These are phyloP conservation scores for Drosophila equinoxialis DNA, from an alignment of 1,140 invertebrate genomes.

Conservation along the genomic window DNA sequence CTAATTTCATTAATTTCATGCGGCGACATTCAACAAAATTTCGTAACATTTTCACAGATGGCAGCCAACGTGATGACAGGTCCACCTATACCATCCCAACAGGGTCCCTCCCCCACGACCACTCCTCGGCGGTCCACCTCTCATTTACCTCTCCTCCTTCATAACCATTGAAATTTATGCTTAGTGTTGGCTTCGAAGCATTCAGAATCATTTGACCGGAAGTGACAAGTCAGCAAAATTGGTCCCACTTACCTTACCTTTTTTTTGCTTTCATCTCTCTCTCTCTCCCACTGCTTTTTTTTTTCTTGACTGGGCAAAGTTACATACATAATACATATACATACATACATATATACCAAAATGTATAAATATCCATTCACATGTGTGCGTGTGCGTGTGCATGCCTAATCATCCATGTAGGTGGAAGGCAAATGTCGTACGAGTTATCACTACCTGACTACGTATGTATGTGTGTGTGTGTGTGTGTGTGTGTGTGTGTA, in stretches of 20 bases:
- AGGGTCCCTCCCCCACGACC: neutral
- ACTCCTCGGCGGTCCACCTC: neutral
- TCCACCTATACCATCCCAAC: neutral
- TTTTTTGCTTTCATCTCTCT: conserved; percentile 3
- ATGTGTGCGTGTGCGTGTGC: conserved; percentile 22
- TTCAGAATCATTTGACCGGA: conserved; percentile 74
- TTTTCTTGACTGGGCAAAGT: neutral
- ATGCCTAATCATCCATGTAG: conserved; percentile 74
- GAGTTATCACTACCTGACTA: conserved; percentile 43
- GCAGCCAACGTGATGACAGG: conserved; percentile 7
- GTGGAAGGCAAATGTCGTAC: conserved; percentile 68
- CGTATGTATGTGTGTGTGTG: no score
- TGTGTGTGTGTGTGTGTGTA: neutral
- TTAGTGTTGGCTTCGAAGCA: conserved; percentile 48
- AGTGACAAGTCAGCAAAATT: conserved; percentile 78
- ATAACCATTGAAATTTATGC: conserved; percentile 50
- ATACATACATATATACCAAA: no score
- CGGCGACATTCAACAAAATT: conserved; percentile 62
- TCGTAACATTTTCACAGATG: conserved; percentile 66
- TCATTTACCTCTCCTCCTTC: neutral
- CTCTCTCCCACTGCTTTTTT: neutral
- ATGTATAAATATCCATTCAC: no score
- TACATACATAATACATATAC: no score
- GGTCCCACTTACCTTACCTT: conserved; percentile 61
- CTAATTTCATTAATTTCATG: conserved; percentile 78